Evolutionary conservation across 2,888 invertebrate genomes (phyloP).

Genomic region (Erebia aethiops): DNA sequence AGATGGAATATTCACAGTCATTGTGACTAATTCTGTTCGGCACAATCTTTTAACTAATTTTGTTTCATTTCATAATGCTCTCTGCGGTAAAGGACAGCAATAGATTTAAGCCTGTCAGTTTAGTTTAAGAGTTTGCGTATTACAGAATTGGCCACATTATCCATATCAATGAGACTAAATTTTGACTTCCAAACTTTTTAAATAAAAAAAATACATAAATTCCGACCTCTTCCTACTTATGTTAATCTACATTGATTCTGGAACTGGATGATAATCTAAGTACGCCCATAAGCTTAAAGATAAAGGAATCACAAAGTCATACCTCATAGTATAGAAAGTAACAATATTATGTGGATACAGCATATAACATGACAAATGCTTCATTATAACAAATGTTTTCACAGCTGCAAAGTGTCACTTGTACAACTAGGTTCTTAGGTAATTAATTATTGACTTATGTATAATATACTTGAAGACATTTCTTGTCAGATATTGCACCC

Average conservation of each 20-base stretch:
- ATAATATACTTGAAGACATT: slow-evolving; percentile 62
- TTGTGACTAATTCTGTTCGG: no score
- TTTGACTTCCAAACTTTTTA: no score
- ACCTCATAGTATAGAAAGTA: neutral
- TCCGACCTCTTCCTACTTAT: neutral
- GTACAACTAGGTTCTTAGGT: slow-evolving; percentile 80
- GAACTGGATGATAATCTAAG: neutral
- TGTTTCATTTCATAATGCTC: no score
- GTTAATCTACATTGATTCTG: slow-evolving; percentile 2
- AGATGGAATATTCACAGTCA: no score
- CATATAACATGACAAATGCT: slow-evolving; percentile 47
- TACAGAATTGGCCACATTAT: no score
- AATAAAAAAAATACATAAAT: neutral
- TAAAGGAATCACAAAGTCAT: slow-evolving; percentile 10
- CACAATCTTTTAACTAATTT: no score
- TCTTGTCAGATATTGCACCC: slow-evolving; percentile 52
- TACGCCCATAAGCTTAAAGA: slow-evolving; percentile 2
- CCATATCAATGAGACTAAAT: no score
- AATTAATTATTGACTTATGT: slow-evolving; percentile 73
- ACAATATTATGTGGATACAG: slow-evolving; percentile 21
- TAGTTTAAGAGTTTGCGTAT: no score
- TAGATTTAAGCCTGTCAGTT: no score
- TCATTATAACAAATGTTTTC: slow-evolving; percentile 57
- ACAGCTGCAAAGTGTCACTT: slow-evolving; percentile 60
- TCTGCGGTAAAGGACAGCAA: no score